These are phyloP conservation scores for Harpagus bidentatus DNA, from an alignment of 2,113 vertebrate species.

Conservation along the genomic window DNA sequence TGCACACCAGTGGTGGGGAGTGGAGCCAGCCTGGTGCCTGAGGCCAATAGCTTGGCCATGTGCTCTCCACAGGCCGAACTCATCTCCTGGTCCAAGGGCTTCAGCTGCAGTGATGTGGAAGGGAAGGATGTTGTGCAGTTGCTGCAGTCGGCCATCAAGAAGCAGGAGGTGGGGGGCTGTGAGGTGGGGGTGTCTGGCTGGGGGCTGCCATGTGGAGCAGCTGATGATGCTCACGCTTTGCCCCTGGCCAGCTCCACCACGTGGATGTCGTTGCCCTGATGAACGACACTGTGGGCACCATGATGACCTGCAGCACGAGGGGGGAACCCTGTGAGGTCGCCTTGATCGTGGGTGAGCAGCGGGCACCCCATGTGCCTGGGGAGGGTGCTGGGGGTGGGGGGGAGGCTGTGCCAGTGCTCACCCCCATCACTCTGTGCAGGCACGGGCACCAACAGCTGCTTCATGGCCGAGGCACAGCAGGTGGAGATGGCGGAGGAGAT, in stretches of 20 bases:
- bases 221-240: neutral
- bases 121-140: conserved; percentile 81
- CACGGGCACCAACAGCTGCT: conserved; percentile 72
- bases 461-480: conserved; percentile 69
- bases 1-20: neutral
- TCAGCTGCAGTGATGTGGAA: conserved; percentile 79
- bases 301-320: conserved; percentile 79
- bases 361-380: accelerated
- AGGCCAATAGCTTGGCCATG: accelerated
- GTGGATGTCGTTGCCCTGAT: conserved; percentile 82
- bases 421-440: neutral
- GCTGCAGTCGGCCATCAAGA: conserved; percentile 77
- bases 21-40: accelerated
- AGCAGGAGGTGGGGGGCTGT: conserved; percentile 63
- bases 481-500: conserved; percentile 39
- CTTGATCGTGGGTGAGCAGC: conserved; percentile 77
- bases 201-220: accelerated
- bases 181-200: too few species aligned
- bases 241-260: conserved; percentile 43
- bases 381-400: neutral
- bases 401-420: accelerated
- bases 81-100: conserved; percentile 87
- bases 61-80: conserved; percentile 77
- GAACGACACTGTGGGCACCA: conserved; percentile 84
- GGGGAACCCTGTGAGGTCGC: conserved; percentile 77